Evolutionary conservation across 1,140 invertebrate species (phyloP).

Genomic region (Drosophila fuyamai): DNA sequence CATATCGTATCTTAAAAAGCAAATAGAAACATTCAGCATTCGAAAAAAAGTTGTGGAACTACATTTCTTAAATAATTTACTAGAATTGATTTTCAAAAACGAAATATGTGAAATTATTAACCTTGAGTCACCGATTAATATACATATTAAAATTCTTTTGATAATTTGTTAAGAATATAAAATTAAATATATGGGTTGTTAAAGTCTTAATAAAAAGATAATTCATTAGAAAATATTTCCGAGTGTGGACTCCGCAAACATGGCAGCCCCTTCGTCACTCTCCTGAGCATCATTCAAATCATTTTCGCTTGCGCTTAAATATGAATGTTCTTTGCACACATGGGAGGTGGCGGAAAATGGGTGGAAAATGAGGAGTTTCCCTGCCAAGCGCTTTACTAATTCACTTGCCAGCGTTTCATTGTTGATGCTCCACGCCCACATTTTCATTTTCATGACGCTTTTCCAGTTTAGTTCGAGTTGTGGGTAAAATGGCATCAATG

Average conservation of each 20-base stretch:
- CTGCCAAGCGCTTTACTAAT: slow-evolving; percentile 15
- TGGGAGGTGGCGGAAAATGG: slow-evolving; percentile 15
- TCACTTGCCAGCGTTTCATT: slow-evolving; percentile 6
- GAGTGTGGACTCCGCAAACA: slow-evolving; percentile 7
- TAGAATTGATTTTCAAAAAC: too few species aligned
- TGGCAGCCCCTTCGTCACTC: neutral
- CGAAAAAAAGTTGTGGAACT: too few species aligned
- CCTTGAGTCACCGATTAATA: too few species aligned
- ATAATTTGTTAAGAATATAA: too few species aligned
- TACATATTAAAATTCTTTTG: too few species aligned
- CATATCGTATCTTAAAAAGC: too few species aligned
- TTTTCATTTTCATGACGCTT: neutral
- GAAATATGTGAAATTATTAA: too few species aligned
- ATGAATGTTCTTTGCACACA: slow-evolving; percentile 53
- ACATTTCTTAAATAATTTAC: too few species aligned
- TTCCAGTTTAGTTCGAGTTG: neutral
- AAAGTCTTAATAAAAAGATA: too few species aligned
- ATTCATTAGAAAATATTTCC: neutral
- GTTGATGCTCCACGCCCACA: slow-evolving; percentile 6
- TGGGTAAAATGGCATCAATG: slow-evolving; percentile 5
- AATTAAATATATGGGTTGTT: too few species aligned
- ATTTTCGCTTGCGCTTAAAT: slow-evolving; percentile 51
- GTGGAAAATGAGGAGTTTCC: slow-evolving; percentile 2
- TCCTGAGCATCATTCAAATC: slow-evolving; percentile 37
- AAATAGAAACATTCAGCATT: too few species aligned